Percentiles rank a stretch among this genome's conserved stretches.
Conservation (phyloP, 2,797 vertebrate genomes). For the Ibycter americanus region DNA sequence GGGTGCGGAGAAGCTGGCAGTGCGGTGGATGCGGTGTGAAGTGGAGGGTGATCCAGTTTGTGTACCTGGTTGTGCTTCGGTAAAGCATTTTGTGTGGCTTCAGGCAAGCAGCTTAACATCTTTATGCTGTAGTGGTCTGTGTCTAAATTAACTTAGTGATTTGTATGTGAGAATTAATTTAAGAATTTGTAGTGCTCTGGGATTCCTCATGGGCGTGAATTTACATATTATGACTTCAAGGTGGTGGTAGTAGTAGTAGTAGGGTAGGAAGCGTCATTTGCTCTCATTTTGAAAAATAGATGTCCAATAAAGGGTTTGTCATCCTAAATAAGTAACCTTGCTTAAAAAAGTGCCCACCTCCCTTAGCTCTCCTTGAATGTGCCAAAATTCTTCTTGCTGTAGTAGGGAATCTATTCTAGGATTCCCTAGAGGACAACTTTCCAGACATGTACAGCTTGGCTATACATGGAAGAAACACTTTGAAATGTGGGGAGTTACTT, state of each 20-base stretch:
- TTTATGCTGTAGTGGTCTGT: neutral
- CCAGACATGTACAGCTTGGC: constrained; percentile 15
- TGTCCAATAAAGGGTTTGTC: neutral
- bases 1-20: neutral
- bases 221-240: neutral
- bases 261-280: neutral
- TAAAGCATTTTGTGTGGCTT: neutral
- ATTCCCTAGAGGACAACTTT: constrained; percentile 22
- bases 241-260: neutral
- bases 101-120: neutral
- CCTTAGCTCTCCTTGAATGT: neutral
- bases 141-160: neutral
- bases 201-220: neutral
- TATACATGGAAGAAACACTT: constrained; percentile 31
- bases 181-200: neutral
- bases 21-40: neutral
- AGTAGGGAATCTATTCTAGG: constrained; percentile 47
- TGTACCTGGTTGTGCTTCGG: neutral
- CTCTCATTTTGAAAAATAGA: neutral
- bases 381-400: constrained; percentile 18
- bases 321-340: neutral
- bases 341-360: neutral
- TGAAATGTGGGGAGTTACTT: neutral
- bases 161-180: neutral
- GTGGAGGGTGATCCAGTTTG: neutral